These are phyloP conservation scores for Scaptodrosophila lebanonensis DNA, from an alignment of 1,140 invertebrate species.

Conservation along the genomic window DNA sequence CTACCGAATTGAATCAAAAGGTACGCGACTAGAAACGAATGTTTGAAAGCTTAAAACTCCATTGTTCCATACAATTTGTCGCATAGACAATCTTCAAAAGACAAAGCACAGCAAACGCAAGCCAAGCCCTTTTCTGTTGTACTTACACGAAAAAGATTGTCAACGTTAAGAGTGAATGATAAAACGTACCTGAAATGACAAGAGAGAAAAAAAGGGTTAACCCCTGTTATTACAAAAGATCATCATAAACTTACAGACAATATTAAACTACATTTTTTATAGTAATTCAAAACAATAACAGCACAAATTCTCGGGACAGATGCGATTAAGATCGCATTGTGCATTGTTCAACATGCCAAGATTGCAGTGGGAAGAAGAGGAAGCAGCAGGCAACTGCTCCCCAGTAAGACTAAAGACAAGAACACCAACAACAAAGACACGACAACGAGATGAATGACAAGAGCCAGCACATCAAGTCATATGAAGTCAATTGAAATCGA, in stretches of 20 bases:
- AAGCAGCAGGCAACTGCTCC: slow-evolving; percentile 2
- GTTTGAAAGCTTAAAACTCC: too few relatives aligned
- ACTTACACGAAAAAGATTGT: too few relatives aligned
- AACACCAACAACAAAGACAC: slow-evolving; percentile 17
- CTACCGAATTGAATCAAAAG: too few relatives aligned
- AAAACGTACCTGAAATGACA: slow-evolving; percentile 51
- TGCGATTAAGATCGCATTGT: slow-evolving; percentile 55
- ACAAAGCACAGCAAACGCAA: too few relatives aligned
- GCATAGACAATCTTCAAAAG: too few relatives aligned
- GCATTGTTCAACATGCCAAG: slow-evolving; percentile 38
- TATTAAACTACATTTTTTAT: slow-evolving; percentile 69
- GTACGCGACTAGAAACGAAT: too few relatives aligned
- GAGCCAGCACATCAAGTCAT: slow-evolving; percentile 42
- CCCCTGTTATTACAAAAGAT: slow-evolving; percentile 44
- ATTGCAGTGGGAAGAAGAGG: background rate
- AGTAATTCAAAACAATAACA: slow-evolving; percentile 59
- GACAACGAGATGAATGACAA: slow-evolving; percentile 5
- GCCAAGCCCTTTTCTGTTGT: too few relatives aligned
- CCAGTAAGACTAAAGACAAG: slow-evolving; percentile 32
- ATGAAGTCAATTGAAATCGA: slow-evolving; percentile 68
- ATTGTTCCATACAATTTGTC: too few relatives aligned
- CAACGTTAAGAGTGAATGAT: slow-evolving; percentile 37
- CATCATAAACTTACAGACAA: slow-evolving; percentile 33
- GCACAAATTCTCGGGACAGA: slow-evolving; percentile 45
- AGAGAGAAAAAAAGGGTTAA: slow-evolving; percentile 45